Conservation (phyloP, 2,113 vertebrate species). For the Aplodontia rufa region DNA sequence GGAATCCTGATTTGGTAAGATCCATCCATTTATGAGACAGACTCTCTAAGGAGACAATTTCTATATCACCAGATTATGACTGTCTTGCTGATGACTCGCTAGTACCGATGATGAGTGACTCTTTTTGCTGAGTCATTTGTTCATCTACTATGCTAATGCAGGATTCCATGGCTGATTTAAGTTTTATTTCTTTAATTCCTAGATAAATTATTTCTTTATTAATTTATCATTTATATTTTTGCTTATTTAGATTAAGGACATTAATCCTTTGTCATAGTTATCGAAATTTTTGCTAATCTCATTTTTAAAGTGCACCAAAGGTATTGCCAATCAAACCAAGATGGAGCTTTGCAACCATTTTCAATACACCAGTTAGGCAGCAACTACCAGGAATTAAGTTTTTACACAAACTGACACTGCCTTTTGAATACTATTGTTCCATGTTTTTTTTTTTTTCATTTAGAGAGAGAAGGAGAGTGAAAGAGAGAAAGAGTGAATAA, state of each 20-base stretch:
- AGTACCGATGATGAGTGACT: neutral
- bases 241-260: neutral
- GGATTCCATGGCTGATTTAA: neutral
- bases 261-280: neutral
- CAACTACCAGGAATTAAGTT: neutral
- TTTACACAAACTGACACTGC: neutral
- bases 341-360: neutral
- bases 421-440: neutral
- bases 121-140: neutral
- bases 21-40: neutral
- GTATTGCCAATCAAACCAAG: neutral
- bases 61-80: neutral
- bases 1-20: neutral
- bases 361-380: neutral
- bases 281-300: neutral
- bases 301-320: neutral
- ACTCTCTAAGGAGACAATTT: neutral
- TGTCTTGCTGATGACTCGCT: neutral
- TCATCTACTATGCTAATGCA: neutral
- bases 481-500: too few species aligned
- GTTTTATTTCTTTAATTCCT: slow-evolving; percentile 20
- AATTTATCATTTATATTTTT: neutral
- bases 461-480: too few species aligned
- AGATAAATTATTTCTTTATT: slow-evolving; percentile 3
- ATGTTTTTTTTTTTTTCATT: neutral